A percentile compares a stretch with the other conserved stretches of the same genome.
phyloP scores from a whole-genome alignment of 2,113 vertebrate genomes.

The Nyctereutes procyonoides region DNA sequence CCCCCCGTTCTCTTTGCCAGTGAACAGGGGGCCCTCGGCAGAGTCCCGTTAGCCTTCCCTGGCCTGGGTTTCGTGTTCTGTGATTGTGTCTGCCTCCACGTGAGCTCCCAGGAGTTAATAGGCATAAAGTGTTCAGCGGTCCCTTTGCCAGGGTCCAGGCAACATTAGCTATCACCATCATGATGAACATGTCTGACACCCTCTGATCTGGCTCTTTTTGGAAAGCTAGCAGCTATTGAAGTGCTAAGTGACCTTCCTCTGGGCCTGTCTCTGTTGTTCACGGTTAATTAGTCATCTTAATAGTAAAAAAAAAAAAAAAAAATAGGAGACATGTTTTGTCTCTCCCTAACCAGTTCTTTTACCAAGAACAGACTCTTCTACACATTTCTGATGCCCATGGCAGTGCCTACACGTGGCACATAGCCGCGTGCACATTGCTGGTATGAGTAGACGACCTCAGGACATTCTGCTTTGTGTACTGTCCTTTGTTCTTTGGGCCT shows the following conservation, averaged over 20 bases:
- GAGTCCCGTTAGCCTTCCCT: background rate
- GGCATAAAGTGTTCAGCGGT: background rate
- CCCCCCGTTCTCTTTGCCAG: background rate
- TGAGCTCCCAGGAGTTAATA: background rate
- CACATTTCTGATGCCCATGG: fast-evolving
- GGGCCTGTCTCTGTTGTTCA: background rate
- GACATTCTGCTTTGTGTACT: background rate
- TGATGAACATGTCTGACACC: background rate
- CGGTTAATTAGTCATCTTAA: background rate
- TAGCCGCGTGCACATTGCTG: fast-evolving
- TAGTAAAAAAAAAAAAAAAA: background rate
- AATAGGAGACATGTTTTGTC: background rate
- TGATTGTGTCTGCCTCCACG: fast-evolving
- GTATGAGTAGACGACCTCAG: fast-evolving
- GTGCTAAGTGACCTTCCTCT: fast-evolving
- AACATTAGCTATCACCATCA: background rate
- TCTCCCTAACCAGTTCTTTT: background rate
- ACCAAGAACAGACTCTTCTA: too few relatives aligned
- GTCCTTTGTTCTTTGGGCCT: background rate
- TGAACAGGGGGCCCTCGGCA: fast-evolving
- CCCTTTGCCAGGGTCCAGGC: background rate
- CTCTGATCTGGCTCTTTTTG: background rate
- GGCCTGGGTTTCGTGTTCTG: background rate
- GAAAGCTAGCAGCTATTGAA: background rate
- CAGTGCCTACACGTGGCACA: fast-evolving